These are phyloP conservation scores for Octodon degus DNA, from an alignment of 2,113 vertebrate species.

Conservation along the genomic window DNA sequence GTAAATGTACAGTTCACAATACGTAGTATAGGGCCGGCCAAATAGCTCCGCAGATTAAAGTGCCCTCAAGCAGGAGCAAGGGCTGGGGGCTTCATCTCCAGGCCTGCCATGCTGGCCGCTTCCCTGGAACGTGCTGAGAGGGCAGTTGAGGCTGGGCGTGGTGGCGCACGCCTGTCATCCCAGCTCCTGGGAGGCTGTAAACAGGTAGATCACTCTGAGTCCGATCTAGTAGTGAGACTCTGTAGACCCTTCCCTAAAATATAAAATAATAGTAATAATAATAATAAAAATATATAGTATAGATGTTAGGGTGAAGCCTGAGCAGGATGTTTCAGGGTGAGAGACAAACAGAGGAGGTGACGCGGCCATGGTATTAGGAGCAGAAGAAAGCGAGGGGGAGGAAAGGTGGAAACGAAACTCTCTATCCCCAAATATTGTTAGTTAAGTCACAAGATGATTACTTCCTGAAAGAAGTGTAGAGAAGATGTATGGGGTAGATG, in stretches of 20 bases:
- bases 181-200: too few relatives aligned
- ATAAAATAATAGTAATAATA: too few relatives aligned
- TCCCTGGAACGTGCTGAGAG: too few relatives aligned
- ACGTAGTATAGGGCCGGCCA: background rate
- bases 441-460: constrained; percentile 63
- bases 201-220: too few relatives aligned
- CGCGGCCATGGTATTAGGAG: background rate
- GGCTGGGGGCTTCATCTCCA: too few relatives aligned
- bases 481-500: constrained; percentile 75
- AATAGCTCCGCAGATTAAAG: too few relatives aligned
- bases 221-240: too few relatives aligned
- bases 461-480: constrained; percentile 60
- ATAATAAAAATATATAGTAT: background rate
- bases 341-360: background rate
- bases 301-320: background rate
- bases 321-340: background rate
- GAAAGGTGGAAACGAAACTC: constrained; percentile 21
- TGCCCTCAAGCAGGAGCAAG: too few relatives aligned
- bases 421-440: background rate
- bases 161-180: too few relatives aligned
- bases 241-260: too few relatives aligned
- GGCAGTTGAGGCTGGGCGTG: too few relatives aligned
- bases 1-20: background rate
- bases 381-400: background rate
- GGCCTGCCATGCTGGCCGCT: too few relatives aligned